A percentile compares a stretch with the other conserved stretches of the same genome.
Evolutionary conservation across 2,113 vertebrate species (phyloP).

Genomic region (Danio rerio): DNA sequence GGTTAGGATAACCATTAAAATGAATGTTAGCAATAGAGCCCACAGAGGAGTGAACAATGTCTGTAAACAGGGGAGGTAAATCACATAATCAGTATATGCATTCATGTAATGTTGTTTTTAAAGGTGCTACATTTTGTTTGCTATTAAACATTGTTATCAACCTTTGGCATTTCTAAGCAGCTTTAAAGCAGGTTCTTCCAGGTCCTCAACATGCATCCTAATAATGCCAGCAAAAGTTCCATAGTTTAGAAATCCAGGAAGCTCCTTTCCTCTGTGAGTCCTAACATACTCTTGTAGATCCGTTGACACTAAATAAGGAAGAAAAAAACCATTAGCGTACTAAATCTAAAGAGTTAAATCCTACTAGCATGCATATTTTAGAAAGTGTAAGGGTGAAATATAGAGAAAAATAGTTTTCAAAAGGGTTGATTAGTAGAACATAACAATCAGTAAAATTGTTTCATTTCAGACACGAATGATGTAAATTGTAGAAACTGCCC

Average conservation of each 20-base stretch:
- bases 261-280: constrained; percentile 71
- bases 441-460: too few relatives aligned
- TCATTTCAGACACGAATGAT: too few relatives aligned
- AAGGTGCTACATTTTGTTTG: too few relatives aligned
- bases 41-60: constrained; percentile 65
- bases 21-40: constrained; percentile 4
- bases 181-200: constrained; percentile 69
- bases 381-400: too few relatives aligned
- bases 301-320: not conserved
- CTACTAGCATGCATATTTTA: too few relatives aligned
- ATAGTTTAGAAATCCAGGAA: constrained; percentile 76
- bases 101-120: too few relatives aligned
- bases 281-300: constrained; percentile 60
- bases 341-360: too few relatives aligned
- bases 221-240: constrained; percentile 74
- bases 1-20: constrained; percentile 70
- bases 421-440: too few relatives aligned
- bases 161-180: constrained; percentile 60
- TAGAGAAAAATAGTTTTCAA: too few relatives aligned
- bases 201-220: constrained; percentile 59
- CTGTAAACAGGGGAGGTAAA: constrained; percentile 63
- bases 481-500: too few relatives aligned
- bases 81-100: not conserved
- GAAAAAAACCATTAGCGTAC: too few relatives aligned
- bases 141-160: constrained; percentile 34